These are phyloP conservation scores for Malthinus flaveolus DNA, from an alignment of 2,888 invertebrate species.

Conservation along the genomic window DNA sequence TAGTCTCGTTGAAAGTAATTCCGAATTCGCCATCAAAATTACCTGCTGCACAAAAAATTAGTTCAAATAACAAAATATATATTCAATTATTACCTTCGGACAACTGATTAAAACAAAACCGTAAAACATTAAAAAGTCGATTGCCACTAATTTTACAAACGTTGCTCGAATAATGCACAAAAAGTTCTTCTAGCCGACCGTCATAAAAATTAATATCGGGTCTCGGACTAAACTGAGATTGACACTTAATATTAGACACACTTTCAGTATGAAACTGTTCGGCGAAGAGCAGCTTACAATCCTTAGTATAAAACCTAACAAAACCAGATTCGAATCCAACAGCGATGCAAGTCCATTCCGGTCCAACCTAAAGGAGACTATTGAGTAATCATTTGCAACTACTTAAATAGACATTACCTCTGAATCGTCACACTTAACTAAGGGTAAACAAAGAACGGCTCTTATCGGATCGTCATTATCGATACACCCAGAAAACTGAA, in stretches of 20 bases:
- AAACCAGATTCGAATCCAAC: constrained; percentile 85
- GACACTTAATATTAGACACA: constrained; percentile 78
- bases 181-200: constrained; percentile 67
- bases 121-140: constrained; percentile 77
- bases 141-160: constrained; percentile 77
- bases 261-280: constrained; percentile 85
- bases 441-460: constrained; percentile 56
- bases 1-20: constrained; percentile 55
- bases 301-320: constrained; percentile 87
- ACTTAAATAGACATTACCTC: constrained; percentile 36
- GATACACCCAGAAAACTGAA: constrained; percentile 62
- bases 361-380: constrained; percentile 59
- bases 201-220: constrained; percentile 48
- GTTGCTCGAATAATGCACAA: constrained; percentile 72
- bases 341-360: constrained; percentile 93
- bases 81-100: constrained; percentile 66
- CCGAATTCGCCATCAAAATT: neutral
- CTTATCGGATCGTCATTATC: constrained; percentile 58
- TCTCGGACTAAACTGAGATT: constrained; percentile 62
- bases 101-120: constrained; percentile 77
- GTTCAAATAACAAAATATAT: neutral
- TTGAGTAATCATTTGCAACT: neutral
- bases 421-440: constrained; percentile 52
- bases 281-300: constrained; percentile 76
- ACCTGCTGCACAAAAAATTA: neutral